phyloP scores from a whole-genome alignment of 2,113 vertebrate species.

The Vimba vimba region DNA sequence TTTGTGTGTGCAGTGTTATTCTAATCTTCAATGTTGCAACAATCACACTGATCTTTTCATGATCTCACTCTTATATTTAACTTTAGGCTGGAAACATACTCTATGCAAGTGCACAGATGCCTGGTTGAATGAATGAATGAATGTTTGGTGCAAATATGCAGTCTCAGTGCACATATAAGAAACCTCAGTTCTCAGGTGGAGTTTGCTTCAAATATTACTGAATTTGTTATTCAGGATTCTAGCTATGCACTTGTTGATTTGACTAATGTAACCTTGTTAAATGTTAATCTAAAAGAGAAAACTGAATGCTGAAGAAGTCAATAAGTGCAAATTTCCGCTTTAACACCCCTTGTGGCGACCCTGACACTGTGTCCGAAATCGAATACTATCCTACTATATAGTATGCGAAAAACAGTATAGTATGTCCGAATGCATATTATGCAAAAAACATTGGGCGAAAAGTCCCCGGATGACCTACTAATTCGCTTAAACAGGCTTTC shows the following conservation, averaged over 20 bases:
- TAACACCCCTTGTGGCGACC: too few species aligned
- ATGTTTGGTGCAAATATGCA: neutral
- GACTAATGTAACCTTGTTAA: neutral
- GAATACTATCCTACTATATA: too few species aligned
- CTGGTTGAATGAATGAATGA: neutral
- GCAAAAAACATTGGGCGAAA: too few species aligned
- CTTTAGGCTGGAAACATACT: neutral
- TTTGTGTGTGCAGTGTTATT: neutral
- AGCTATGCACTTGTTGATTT: neutral
- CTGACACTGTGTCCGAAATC: too few species aligned
- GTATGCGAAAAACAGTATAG: too few species aligned
- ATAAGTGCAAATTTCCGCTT: too few species aligned
- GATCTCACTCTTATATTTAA: slow-evolving; percentile 28
- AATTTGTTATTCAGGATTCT: neutral
- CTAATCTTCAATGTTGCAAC: slow-evolving; percentile 36
- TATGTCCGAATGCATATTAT: too few species aligned
- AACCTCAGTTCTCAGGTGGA: neutral
- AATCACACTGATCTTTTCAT: slow-evolving; percentile 64
- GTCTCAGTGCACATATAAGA: neutral
- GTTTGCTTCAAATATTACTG: neutral
- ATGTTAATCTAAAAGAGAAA: too few species aligned
- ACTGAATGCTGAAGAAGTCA: too few species aligned
- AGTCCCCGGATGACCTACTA: too few species aligned
- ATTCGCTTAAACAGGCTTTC: too few species aligned
- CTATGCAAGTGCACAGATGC: neutral